Conservation (phyloP, 2,888 invertebrate species). For the Drosophila austrosaltans region DNA sequence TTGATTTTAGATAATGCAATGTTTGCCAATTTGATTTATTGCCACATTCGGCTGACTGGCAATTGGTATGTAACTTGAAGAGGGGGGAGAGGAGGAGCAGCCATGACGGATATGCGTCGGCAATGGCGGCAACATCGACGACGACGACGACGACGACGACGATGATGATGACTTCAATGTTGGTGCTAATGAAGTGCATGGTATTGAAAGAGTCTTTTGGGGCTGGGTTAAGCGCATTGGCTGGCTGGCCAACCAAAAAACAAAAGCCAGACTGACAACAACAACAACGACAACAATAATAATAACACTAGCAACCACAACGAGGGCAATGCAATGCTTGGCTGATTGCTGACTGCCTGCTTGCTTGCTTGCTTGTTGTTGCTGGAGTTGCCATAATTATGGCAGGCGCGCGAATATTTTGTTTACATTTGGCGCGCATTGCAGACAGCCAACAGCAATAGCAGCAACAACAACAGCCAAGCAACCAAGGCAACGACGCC, state of each 20-base stretch:
- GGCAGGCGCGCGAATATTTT: conserved; percentile 80
- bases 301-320: conserved; percentile 27
- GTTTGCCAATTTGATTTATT: conserved; percentile 70
- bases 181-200: conserved; percentile 75
- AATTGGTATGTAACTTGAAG: conserved; percentile 53
- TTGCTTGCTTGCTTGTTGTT: conserved; percentile 35
- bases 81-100: not conserved
- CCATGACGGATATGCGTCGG: conserved; percentile 35
- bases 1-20: conserved; percentile 56
- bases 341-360: conserved; percentile 47
- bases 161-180: conserved; percentile 42
- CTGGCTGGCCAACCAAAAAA: conserved; percentile 74
- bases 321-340: conserved; percentile 64
- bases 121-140: conserved; percentile 41
- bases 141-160: conserved; percentile 37
- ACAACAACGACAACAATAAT: conserved; percentile 20
- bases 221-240: conserved; percentile 59
- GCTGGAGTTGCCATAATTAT: conserved; percentile 74
- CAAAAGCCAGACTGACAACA: conserved; percentile 53
- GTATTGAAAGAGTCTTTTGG: conserved; percentile 37
- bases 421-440: conserved; percentile 78
- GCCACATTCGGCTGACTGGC: conserved; percentile 20
- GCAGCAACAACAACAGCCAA: conserved; percentile 29
- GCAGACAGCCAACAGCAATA: conserved; percentile 61
- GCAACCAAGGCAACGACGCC: conserved; percentile 38